Evolutionary conservation across 2,113 vertebrate species (phyloP).

Genomic region (Sterrhoptilus dennistouni): DNA sequence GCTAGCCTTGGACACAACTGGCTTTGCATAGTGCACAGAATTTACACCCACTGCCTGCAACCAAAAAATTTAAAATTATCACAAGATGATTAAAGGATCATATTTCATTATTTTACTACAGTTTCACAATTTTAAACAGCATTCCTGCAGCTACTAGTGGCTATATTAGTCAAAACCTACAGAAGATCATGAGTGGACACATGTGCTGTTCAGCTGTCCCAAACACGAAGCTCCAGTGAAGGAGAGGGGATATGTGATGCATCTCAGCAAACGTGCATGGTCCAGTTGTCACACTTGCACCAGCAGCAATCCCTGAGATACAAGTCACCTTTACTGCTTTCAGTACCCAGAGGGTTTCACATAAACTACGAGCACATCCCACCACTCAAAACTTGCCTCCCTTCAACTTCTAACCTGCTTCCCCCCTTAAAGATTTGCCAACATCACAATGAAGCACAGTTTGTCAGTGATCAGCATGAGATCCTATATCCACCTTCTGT

Average conservation of each 20-base stretch:
- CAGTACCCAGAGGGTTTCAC: not conserved
- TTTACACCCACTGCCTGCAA: not conserved
- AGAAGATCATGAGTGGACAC: not conserved
- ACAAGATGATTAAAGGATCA: not conserved
- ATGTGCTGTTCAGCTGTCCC: not conserved
- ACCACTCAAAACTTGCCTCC: not conserved
- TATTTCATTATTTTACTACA: not conserved
- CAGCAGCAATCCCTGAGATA: not conserved
- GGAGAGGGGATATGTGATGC: rapidly evolving
- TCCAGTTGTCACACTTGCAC: not conserved
- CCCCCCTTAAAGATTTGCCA: not conserved
- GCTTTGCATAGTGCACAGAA: not conserved
- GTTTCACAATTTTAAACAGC: not conserved
- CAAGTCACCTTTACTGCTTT: not conserved
- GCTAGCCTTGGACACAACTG: not conserved
- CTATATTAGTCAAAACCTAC: not conserved
- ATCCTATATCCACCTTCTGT: not conserved
- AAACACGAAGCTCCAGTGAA: not conserved
- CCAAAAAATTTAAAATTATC: not conserved
- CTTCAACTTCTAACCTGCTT: not conserved
- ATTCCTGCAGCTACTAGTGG: not conserved
- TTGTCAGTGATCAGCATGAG: not conserved
- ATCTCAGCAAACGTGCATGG: not conserved
- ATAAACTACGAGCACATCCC: not conserved
- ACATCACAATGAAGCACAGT: not conserved